Evolutionary conservation across 2,888 invertebrate genomes (phyloP).

Genomic region (Oithona nana): DNA sequence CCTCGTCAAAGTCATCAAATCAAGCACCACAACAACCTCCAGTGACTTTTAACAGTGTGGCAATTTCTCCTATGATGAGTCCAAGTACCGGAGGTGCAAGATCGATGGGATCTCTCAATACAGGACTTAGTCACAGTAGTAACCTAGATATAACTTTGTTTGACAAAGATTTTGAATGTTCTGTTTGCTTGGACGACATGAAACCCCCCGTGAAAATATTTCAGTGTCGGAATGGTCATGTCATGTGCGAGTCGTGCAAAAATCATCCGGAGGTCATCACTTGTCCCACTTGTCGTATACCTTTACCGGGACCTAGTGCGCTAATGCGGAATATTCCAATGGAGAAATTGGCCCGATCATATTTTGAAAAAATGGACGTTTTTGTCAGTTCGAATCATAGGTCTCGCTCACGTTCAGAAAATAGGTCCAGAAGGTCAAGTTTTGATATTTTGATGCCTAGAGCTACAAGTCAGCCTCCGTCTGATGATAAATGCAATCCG

Average conservation of each 20-base stretch:
- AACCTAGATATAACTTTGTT: background rate
- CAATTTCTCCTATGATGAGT: background rate
- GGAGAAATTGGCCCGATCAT: constrained; percentile 11
- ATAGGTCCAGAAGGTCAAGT: too few relatives aligned
- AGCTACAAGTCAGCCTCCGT: too few relatives aligned
- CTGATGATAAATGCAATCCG: too few relatives aligned
- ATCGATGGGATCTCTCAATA: background rate
- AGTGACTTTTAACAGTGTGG: background rate
- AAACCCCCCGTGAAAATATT: constrained; percentile 12
- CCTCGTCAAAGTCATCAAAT: background rate
- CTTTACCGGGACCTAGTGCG: background rate
- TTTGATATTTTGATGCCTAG: too few relatives aligned
- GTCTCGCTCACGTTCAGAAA: too few relatives aligned
- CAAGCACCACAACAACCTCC: background rate
- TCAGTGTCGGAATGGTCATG: constrained; percentile 12
- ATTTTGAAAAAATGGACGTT: too few relatives aligned
- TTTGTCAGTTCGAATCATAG: too few relatives aligned
- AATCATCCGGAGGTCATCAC: constrained; percentile 6
- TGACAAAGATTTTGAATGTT: constrained; percentile 15
- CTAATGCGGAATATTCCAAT: constrained; percentile 10
- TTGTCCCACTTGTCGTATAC: constrained; percentile 8
- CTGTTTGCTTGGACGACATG: constrained; percentile 15
- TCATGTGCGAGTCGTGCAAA: constrained; percentile 11
- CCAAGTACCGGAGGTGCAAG: background rate
- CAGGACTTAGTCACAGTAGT: background rate